phyloP scores from a whole-genome alignment of 2,797 vertebrate species.

The Amazona ochrocephala region DNA sequence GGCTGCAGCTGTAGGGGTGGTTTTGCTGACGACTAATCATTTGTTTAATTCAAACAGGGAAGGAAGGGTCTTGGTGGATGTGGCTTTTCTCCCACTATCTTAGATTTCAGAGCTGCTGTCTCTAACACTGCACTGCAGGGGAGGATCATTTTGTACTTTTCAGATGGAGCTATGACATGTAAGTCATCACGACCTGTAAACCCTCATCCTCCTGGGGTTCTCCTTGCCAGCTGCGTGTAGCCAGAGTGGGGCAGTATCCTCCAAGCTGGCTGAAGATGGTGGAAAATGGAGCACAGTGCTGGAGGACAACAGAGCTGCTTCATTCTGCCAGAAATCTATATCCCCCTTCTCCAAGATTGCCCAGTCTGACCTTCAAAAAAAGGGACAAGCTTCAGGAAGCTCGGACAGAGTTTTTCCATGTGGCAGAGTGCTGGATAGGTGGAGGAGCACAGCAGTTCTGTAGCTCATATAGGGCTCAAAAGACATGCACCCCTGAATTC shows the following conservation, averaged over 20 bases:
- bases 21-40: neutral
- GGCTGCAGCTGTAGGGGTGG: neutral
- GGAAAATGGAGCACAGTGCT: neutral
- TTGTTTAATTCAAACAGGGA: neutral
- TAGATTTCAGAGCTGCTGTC: neutral
- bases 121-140: neutral
- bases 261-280: neutral
- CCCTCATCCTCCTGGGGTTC: neutral
- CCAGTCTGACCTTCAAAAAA: neutral
- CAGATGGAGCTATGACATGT: neutral
- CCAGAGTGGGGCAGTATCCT: neutral
- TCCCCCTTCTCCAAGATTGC: neutral
- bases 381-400: neutral
- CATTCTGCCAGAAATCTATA: neutral
- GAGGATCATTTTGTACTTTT: neutral
- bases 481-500: neutral
- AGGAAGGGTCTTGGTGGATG: neutral
- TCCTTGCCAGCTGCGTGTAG: neutral
- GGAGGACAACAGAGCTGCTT: neutral
- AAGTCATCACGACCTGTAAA: neutral
- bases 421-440: neutral
- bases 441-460: neutral
- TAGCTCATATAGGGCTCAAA: too few species aligned
- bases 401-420: fast-evolving
- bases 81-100: neutral